Conservation (phyloP, 2,797 vertebrate genomes). For the Rhadinocentrus ornatus region DNA sequence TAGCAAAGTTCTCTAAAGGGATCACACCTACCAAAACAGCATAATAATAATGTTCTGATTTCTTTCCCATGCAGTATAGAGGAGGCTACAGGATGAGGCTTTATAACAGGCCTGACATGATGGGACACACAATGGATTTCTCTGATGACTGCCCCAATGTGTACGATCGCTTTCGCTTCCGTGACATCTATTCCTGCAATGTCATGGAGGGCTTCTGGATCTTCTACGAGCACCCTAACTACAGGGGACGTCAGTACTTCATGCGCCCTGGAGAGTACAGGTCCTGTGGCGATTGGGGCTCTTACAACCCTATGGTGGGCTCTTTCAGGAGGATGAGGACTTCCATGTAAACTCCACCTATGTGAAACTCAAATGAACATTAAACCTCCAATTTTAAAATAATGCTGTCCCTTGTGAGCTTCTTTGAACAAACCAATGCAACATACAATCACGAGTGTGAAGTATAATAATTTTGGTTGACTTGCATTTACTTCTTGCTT, state of each 20-base stretch:
- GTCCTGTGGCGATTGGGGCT: conserved; percentile 81
- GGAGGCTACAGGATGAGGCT: conserved; percentile 83
- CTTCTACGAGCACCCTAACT: conserved; percentile 86
- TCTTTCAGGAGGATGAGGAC: conserved; percentile 85
- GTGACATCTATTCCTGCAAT: conserved; percentile 83
- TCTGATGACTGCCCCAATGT: conserved; percentile 84
- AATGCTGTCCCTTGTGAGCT: conserved; percentile 29
- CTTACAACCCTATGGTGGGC: conserved; percentile 80
- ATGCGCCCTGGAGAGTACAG: conserved; percentile 82
- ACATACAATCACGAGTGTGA: conserved; percentile 1
- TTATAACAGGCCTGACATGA: conserved; percentile 82
- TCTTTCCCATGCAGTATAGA: conserved; percentile 72
- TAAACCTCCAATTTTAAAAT: conserved; percentile 63
- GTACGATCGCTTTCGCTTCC: conserved; percentile 76
- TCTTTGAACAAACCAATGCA: conserved; percentile 22
- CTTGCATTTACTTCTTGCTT: neutral
- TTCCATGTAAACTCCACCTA: conserved; percentile 59
- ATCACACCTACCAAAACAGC: conserved; percentile 11
- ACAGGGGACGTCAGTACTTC: conserved; percentile 84
- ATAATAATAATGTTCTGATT: conserved; percentile 35
- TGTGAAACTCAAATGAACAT: conserved; percentile 42
- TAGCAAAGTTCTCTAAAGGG: conserved; percentile 18
- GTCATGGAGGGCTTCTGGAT: conserved; percentile 83
- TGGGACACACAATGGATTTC: conserved; percentile 83
- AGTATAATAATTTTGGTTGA: neutral